A percentile compares a stretch with the other conserved stretches of the same genome.
Evolutionary conservation across 2,797 vertebrate species (phyloP).

Genomic region (Esox lucius): DNA sequence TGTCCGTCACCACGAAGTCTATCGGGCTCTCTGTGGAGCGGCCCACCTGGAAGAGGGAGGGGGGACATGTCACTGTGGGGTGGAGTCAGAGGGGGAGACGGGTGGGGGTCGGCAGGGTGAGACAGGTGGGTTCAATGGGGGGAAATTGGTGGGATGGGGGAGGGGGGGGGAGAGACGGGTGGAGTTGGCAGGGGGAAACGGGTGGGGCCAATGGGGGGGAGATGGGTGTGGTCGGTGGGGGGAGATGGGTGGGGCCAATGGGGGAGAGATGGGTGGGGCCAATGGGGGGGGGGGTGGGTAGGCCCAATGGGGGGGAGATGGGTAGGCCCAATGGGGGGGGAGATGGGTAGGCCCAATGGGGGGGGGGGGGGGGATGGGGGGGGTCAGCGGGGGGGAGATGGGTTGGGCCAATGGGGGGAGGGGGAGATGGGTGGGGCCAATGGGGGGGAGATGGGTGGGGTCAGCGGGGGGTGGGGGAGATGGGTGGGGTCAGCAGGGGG

Average conservation of each 20-base stretch:
- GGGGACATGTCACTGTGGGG: background rate
- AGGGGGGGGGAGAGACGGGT: too few relatives aligned
- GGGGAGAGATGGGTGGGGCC: too few relatives aligned
- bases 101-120: background rate
- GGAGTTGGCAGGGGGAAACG: too few relatives aligned
- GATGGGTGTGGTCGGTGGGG: too few relatives aligned
- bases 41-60: slow-evolving; percentile 80
- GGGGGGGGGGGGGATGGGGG: background rate
- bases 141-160: too few relatives aligned
- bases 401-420: background rate
- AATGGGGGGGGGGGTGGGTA: slow-evolving; percentile 1
- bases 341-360: slow-evolving; percentile 2
- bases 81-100: background rate
- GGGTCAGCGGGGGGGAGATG: background rate
- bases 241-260: too few relatives aligned
- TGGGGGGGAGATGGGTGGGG: slow-evolving; percentile 27
- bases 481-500: background rate
- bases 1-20: slow-evolving; percentile 99
- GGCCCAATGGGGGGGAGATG: background rate
- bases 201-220: too few relatives aligned
- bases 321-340: too few relatives aligned
- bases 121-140: too few relatives aligned
- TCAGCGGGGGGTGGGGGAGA: background rate
- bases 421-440: slow-evolving; percentile 2
- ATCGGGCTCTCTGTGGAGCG: slow-evolving; percentile 97